Evolutionary conservation across 2,888 invertebrate genomes (phyloP).

Genomic region (Nephrotoma appendiculata): DNA sequence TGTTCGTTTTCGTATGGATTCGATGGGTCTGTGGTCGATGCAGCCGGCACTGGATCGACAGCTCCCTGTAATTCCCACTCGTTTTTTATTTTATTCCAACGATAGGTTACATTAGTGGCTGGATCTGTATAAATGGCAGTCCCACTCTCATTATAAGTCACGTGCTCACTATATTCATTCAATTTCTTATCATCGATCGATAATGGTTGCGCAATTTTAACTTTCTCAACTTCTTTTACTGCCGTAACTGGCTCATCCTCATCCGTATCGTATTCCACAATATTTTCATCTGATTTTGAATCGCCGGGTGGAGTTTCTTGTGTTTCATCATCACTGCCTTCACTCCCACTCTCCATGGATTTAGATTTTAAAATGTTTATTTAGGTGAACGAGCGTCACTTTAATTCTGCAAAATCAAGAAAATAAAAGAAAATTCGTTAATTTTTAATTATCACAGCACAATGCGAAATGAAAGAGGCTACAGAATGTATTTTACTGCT

Average conservation of each 20-base stretch:
- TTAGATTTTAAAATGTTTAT: not conserved
- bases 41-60: slow-evolving; percentile 19
- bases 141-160: slow-evolving; percentile 50
- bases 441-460: not conserved
- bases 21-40: slow-evolving; percentile 17
- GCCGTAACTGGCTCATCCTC: not conserved
- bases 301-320: not conserved
- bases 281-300: not conserved
- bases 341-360: not conserved
- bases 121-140: slow-evolving; percentile 64
- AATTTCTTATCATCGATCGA: not conserved
- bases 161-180: slow-evolving; percentile 37
- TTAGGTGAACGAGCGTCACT: not conserved
- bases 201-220: not conserved
- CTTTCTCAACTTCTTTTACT: not conserved
- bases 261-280: not conserved
- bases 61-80: slow-evolving; percentile 31
- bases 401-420: not conserved
- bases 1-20: slow-evolving; percentile 29
- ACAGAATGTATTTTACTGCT: not conserved
- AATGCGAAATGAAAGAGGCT: not conserved
- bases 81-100: slow-evolving; percentile 41
- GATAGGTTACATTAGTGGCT: slow-evolving; percentile 46
- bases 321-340: not conserved
- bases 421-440: not conserved